These are phyloP conservation scores for Dissostichus mawsoni DNA, from an alignment of 2,113 vertebrate species.

Conservation along the genomic window DNA sequence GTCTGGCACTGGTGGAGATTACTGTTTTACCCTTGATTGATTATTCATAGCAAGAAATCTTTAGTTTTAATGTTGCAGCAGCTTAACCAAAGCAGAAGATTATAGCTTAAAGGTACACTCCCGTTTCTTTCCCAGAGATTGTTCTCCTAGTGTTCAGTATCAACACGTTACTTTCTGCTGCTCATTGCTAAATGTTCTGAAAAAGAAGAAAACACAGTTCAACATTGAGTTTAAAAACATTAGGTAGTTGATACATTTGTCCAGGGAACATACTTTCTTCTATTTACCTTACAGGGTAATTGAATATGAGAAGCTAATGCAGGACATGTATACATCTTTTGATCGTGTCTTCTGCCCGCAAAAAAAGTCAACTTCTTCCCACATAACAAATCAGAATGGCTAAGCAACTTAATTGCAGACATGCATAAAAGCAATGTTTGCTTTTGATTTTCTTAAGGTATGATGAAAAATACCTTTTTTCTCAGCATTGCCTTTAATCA, in stretches of 20 bases:
- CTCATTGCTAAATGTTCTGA: not conserved
- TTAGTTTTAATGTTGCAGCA: conserved; percentile 15
- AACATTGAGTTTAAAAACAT: not conserved
- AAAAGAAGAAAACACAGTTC: not conserved
- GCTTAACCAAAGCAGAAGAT: conserved; percentile 19
- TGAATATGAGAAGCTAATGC: not conserved
- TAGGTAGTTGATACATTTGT: not conserved
- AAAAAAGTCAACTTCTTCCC: not conserved
- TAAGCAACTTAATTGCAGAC: not conserved
- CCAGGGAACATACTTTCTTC: not conserved
- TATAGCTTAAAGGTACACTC: conserved; percentile 10
- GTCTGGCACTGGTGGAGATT: conserved; percentile 25
- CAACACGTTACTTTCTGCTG: not conserved
- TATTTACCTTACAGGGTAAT: not conserved
- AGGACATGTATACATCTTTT: not conserved
- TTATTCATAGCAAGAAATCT: conserved; percentile 30
- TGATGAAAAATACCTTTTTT: conserved; percentile 67
- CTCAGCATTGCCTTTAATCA: conserved; percentile 64
- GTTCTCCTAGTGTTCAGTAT: not conserved
- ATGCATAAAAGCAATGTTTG: conserved; percentile 3
- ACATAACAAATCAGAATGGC: not conserved
- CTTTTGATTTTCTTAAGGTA: conserved; percentile 47
- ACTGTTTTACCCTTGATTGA: conserved; percentile 22
- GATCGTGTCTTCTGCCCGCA: not conserved
- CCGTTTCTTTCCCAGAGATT: not conserved